Percentiles rank a stretch among this genome's conserved stretches.
These are phyloP conservation scores for Rattus rattus DNA, from an alignment of 2,113 vertebrate genomes.

Conservation along the genomic window DNA sequence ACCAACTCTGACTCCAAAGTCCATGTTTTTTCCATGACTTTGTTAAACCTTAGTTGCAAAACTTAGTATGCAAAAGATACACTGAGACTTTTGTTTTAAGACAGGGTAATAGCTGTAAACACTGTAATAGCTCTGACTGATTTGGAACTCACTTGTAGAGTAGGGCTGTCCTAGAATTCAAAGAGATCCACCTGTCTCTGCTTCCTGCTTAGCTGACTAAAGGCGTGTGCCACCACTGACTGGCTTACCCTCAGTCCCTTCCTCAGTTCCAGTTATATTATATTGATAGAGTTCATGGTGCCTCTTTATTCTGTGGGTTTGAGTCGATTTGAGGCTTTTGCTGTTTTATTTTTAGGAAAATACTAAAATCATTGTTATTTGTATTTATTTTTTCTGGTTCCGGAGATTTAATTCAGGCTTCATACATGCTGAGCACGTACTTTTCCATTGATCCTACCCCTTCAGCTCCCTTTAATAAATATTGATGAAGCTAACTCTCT, in stretches of 20 bases:
- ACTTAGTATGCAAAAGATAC: background rate
- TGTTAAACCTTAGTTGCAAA: slow-evolving; percentile 58
- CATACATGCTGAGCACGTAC: background rate
- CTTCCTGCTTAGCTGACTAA: background rate
- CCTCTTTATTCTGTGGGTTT: slow-evolving; percentile 53
- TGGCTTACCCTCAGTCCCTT: background rate
- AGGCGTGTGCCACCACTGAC: background rate
- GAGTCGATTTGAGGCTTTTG: slow-evolving; percentile 56
- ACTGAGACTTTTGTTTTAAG: slow-evolving; percentile 14
- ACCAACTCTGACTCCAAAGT: slow-evolving; percentile 24
- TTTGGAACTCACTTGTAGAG: background rate
- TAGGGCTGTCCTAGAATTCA: background rate
- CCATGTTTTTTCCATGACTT: slow-evolving; percentile 43
- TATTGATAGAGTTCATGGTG: slow-evolving; percentile 31
- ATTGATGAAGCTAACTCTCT: slow-evolving; percentile 46
- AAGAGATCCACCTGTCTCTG: background rate
- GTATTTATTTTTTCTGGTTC: background rate
- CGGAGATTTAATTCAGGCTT: background rate
- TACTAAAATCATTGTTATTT: slow-evolving; percentile 21
- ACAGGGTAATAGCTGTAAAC: background rate
- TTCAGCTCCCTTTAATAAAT: background rate
- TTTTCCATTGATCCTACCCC: background rate
- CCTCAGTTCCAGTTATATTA: background rate
- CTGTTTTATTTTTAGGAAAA: slow-evolving; percentile 33
- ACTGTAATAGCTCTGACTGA: background rate